Percentiles rank a stretch among this genome's conserved stretches.
Evolutionary conservation across 2,113 vertebrate species (phyloP).

Genomic region (Ciconia stormi): DNA sequence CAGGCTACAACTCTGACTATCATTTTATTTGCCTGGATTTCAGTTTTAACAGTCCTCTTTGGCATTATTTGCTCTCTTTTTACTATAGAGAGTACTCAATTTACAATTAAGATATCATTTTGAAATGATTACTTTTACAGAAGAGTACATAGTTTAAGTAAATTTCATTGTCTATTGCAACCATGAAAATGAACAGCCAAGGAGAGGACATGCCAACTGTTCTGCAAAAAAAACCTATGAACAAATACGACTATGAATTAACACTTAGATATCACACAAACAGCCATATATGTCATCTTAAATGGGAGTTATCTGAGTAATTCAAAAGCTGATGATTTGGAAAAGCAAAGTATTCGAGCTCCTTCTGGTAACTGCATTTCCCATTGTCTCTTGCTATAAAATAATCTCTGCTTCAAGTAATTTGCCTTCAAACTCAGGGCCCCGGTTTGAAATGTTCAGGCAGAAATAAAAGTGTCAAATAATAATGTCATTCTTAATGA

Average conservation of each 20-base stretch:
- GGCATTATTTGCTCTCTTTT: not conserved
- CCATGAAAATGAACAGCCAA: slow-evolving; percentile 39
- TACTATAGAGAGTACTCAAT: not conserved
- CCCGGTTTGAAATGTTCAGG: slow-evolving; percentile 3
- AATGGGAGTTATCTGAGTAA: slow-evolving; percentile 50
- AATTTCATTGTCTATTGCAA: slow-evolving; percentile 33
- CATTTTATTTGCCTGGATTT: not conserved
- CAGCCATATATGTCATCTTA: slow-evolving; percentile 45
- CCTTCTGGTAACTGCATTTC: slow-evolving; percentile 26
- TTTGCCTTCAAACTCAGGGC: slow-evolving; percentile 1
- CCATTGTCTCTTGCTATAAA: slow-evolving; percentile 5
- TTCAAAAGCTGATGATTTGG: slow-evolving; percentile 63
- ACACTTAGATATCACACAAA: slow-evolving; percentile 39
- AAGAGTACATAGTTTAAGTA: slow-evolving; percentile 34
- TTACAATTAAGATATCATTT: slow-evolving; percentile 30
- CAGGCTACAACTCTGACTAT: not conserved
- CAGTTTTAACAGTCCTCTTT: not conserved
- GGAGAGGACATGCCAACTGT: slow-evolving; percentile 37
- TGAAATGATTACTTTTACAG: slow-evolving; percentile 40
- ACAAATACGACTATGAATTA: slow-evolving; percentile 54
- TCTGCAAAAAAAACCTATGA: slow-evolving; percentile 28
- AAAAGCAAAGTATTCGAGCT: slow-evolving; percentile 52
- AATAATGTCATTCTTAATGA: slow-evolving; percentile 15
- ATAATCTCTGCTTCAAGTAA: slow-evolving; percentile 17
- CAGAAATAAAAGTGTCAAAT: slow-evolving; percentile 10